A percentile compares a stretch with the other conserved stretches of the same genome.
Conservation (phyloP, 2,113 vertebrate genomes). For the Spermophilus dauricus region DNA sequence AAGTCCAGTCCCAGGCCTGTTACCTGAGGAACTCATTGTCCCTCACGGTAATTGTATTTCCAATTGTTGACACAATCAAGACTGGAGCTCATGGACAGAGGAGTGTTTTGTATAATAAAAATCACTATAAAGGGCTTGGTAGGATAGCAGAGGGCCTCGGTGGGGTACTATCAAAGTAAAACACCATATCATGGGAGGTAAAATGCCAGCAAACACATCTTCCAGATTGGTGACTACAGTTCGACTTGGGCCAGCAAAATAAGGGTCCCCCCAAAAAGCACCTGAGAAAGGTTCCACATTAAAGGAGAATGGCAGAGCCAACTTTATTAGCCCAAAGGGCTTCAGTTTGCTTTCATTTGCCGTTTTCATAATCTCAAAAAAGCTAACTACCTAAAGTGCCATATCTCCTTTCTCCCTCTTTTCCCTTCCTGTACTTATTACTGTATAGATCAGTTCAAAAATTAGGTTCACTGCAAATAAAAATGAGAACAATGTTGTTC, state of each 20-base stretch:
- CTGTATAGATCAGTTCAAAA: constrained; percentile 59
- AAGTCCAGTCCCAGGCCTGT: neutral
- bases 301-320: neutral
- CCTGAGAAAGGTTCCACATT: neutral
- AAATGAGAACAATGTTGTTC: constrained; percentile 61
- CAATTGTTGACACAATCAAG: neutral
- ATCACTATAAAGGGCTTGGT: neutral
- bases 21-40: neutral
- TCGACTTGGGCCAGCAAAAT: neutral
- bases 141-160: neutral
- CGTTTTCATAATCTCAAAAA: neutral
- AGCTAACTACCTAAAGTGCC: neutral
- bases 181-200: accelerated
- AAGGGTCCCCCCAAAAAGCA: neutral
- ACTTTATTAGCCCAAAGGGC: neutral
- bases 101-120: neutral
- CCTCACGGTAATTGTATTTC: neutral
- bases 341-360: neutral
- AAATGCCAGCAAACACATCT: neutral
- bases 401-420: neutral
- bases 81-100: neutral
- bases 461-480: constrained; percentile 64
- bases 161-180: neutral
- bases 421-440: constrained; percentile 49
- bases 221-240: neutral